These are phyloP conservation scores for Papilio glaucus DNA, from an alignment of 1,140 invertebrate genomes.

Conservation along the genomic window DNA sequence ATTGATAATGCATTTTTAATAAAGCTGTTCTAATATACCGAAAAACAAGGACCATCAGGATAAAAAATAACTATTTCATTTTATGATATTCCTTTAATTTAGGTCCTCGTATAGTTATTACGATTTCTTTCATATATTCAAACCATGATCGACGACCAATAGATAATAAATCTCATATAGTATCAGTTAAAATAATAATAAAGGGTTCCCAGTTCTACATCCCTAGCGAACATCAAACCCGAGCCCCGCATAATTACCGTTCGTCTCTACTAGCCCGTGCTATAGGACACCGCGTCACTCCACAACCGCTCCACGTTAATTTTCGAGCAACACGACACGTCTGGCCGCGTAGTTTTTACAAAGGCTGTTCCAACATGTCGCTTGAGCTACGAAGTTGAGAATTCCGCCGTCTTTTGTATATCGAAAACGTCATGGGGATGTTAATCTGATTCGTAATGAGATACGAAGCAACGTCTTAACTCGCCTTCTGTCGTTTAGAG, in stretches of 20 bases:
- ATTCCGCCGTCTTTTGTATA: constrained; percentile 1
- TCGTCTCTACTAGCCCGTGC: constrained; percentile 55
- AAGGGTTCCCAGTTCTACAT: constrained; percentile 29
- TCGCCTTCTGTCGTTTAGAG: background rate
- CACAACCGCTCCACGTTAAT: constrained; percentile 59
- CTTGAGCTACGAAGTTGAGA: background rate
- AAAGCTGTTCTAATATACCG: too few relatives aligned
- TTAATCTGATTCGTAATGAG: background rate
- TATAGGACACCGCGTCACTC: constrained; percentile 57
- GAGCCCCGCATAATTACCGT: constrained; percentile 64
- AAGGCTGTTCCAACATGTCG: background rate
- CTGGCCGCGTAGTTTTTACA: constrained; percentile 49
- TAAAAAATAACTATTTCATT: too few relatives aligned
- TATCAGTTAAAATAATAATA: constrained; percentile 19
- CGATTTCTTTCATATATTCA: constrained; percentile 9
- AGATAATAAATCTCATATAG: constrained; percentile 22
- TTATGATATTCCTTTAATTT: too few relatives aligned
- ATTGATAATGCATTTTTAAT: too few relatives aligned
- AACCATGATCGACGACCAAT: background rate
- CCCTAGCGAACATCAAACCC: constrained; percentile 46
- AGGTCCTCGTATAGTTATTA: too few relatives aligned
- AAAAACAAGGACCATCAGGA: too few relatives aligned
- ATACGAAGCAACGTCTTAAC: background rate
- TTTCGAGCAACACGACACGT: constrained; percentile 63
- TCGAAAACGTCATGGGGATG: constrained; percentile 10